Evolutionary conservation across 1,140 invertebrate genomes (phyloP).

Genomic region (Teleogryllus occipitalis): DNA sequence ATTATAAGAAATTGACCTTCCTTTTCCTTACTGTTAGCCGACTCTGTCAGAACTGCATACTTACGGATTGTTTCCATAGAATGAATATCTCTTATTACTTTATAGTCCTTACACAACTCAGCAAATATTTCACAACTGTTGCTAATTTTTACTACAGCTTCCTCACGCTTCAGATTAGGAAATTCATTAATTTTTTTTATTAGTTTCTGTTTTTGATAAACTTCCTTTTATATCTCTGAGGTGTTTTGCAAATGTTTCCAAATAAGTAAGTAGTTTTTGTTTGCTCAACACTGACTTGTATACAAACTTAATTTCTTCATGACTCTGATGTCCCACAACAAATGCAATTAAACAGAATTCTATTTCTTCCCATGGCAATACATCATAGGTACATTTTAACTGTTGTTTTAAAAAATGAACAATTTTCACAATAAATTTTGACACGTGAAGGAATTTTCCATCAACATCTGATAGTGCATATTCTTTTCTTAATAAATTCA

Average conservation of each 20-base stretch:
- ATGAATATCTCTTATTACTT: slow-evolving; percentile 24
- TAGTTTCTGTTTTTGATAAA: neutral
- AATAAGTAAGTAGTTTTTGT: neutral
- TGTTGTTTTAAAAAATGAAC: slow-evolving; percentile 24
- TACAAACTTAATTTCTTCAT: slow-evolving; percentile 23
- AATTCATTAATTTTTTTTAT: neutral
- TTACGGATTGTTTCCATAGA: slow-evolving; percentile 24
- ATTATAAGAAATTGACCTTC: neutral
- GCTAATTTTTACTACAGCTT: slow-evolving; percentile 23
- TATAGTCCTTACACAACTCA: slow-evolving; percentile 24
- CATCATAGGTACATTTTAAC: slow-evolving; percentile 24
- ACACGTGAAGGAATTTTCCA: slow-evolving; percentile 14
- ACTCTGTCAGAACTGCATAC: neutral
- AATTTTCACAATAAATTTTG: slow-evolving; percentile 20
- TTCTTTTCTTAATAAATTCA: slow-evolving; percentile 8
- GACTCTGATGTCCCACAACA: slow-evolving; percentile 20
- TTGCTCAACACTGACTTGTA: slow-evolving; percentile 10
- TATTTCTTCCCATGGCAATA: slow-evolving; percentile 27
- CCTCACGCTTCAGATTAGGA: slow-evolving; percentile 7
- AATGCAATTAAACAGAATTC: slow-evolving; percentile 26
- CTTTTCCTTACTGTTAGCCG: neutral
- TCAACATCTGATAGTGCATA: slow-evolving; percentile 10
- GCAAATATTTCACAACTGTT: slow-evolving; percentile 21
- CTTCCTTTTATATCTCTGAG: slow-evolving; percentile 2
- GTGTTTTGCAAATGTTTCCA: neutral